A percentile compares a stretch with the other conserved stretches of the same genome.
Conservation (phyloP, 2,113 vertebrate genomes). For the Ptilorrhoa leucosticta region DNA sequence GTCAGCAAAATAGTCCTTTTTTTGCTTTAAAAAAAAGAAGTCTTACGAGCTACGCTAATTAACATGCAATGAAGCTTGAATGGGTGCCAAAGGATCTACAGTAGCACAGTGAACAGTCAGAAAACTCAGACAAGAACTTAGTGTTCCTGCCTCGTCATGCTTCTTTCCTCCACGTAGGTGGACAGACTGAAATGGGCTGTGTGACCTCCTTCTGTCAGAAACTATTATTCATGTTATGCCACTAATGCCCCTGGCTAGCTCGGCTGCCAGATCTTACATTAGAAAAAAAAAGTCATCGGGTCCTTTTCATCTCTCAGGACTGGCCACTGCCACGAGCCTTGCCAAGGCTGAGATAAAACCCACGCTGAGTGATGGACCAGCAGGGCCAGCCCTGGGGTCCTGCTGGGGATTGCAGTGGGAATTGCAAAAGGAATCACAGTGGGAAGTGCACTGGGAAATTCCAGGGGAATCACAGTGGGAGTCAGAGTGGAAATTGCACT, state of each 20-base stretch:
- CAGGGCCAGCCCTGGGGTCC: neutral
- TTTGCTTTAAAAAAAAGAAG: neutral
- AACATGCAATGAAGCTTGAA: constrained; percentile 22
- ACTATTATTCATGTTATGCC: constrained; percentile 38
- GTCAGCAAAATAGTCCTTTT: neutral
- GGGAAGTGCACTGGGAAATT: neutral
- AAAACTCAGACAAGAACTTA: constrained; percentile 64
- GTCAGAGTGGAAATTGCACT: neutral
- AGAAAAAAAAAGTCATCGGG: neutral
- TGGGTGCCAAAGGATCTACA: constrained; percentile 23
- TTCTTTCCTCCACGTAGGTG: constrained; percentile 46
- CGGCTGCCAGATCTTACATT: neutral
- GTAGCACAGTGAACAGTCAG: constrained; percentile 30
- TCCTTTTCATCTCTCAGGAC: neutral
- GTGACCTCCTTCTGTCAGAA: constrained; percentile 66
- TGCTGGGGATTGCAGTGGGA: neutral
- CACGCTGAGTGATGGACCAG: neutral
- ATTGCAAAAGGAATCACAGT: neutral
- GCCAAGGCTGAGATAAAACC: neutral
- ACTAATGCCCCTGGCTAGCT: constrained; percentile 32
- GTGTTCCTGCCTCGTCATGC: constrained; percentile 53
- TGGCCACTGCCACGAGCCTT: neutral
- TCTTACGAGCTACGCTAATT: constrained; percentile 14
- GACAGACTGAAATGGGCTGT: constrained; percentile 51
- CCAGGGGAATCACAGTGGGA: neutral